phyloP scores from a whole-genome alignment of 2,888 invertebrate genomes.

The Coenonympha arcania region DNA sequence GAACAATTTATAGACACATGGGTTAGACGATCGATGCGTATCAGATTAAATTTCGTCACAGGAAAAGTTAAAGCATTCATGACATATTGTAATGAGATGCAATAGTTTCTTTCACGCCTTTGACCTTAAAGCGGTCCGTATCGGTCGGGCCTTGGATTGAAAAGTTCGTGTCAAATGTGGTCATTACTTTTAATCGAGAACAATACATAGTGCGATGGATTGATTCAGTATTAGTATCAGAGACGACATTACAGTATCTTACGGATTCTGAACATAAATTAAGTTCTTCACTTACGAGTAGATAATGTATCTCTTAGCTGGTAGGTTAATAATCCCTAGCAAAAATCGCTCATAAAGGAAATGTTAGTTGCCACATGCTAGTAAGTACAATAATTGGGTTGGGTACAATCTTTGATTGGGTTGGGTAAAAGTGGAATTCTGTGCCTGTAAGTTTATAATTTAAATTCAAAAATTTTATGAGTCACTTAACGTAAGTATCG shows the following conservation, averaged over 20 bases:
- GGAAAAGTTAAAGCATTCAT: conserved; percentile 23
- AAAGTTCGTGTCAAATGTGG: conserved; percentile 57
- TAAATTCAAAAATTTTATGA: no score
- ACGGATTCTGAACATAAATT: not conserved
- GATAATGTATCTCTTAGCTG: no score
- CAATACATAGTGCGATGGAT: conserved; percentile 52
- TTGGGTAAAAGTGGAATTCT: no score
- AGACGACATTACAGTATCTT: not conserved
- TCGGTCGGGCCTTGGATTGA: conserved; percentile 31
- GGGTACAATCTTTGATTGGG: no score
- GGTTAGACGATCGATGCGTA: conserved; percentile 16
- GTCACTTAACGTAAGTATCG: no score
- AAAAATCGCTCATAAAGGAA: no score
- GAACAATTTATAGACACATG: conserved; percentile 9
- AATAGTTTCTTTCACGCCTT: conserved; percentile 27
- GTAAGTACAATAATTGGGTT: no score
- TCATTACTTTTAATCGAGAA: conserved; percentile 63
- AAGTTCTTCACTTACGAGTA: no score
- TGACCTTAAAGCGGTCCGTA: conserved; percentile 20
- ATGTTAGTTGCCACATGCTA: no score
- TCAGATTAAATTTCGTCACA: conserved; percentile 25
- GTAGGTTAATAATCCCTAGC: no score
- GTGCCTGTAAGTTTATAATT: no score
- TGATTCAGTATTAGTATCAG: conserved; percentile 48
- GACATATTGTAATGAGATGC: conserved; percentile 23